Evolutionary conservation across 1,140 invertebrate genomes (phyloP).

Genomic region (Fopius arisanus): DNA sequence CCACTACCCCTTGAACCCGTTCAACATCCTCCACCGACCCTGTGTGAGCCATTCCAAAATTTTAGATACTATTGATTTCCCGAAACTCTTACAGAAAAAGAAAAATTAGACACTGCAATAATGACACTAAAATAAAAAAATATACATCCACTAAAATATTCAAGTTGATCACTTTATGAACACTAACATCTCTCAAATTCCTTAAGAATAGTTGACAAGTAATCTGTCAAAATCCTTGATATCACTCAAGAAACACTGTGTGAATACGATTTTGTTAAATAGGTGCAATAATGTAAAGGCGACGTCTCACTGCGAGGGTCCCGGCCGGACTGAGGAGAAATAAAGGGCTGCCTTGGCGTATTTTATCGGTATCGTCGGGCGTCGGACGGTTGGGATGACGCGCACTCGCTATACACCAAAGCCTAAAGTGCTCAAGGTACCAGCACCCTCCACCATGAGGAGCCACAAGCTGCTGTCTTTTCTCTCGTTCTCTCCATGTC

Average conservation of each 20-base stretch:
- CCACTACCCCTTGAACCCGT: too few relatives aligned
- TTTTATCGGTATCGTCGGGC: constrained; percentile 1
- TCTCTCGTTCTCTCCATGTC: neutral
- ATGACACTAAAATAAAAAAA: too few relatives aligned
- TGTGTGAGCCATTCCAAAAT: too few relatives aligned
- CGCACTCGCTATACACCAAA: constrained; percentile 30
- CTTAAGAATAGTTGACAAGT: too few relatives aligned
- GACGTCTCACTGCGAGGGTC: constrained; percentile 57
- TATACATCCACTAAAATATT: too few relatives aligned
- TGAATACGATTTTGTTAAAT: neutral
- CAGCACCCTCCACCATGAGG: constrained; percentile 50
- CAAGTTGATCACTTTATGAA: too few relatives aligned
- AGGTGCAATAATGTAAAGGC: constrained; percentile 34
- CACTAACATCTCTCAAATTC: too few relatives aligned
- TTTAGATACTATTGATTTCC: too few relatives aligned
- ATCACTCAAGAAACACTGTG: neutral
- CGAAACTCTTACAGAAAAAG: too few relatives aligned
- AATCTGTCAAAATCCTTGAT: neutral
- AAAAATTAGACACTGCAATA: too few relatives aligned
- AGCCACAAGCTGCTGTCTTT: constrained; percentile 44
- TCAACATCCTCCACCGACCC: too few relatives aligned
- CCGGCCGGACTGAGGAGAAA: constrained; percentile 42
- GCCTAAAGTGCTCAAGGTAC: constrained; percentile 46
- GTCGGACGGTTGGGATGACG: constrained; percentile 35
- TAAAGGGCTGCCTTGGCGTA: neutral